These are phyloP conservation scores for Hydriomena furcata DNA, from an alignment of 2,888 invertebrate species.

Conservation along the genomic window DNA sequence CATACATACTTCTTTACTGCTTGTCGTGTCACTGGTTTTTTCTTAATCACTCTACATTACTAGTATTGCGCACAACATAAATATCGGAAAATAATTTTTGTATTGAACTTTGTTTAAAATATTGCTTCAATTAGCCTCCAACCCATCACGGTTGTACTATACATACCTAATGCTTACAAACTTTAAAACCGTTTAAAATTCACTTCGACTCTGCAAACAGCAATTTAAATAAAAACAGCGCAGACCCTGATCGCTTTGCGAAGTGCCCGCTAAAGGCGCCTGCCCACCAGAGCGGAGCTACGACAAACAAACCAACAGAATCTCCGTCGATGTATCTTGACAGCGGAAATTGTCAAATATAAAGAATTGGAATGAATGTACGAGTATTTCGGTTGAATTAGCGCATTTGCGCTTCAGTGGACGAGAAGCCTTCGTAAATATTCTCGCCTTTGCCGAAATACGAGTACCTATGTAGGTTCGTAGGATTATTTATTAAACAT, in stretches of 20 bases:
- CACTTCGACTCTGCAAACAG: slow-evolving; percentile 7
- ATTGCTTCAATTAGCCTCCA: too few species aligned
- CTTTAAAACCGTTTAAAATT: slow-evolving; percentile 11
- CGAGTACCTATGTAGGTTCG: background rate
- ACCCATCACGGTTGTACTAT: too few species aligned
- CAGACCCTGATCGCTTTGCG: background rate
- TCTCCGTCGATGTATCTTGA: background rate
- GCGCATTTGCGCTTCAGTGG: background rate
- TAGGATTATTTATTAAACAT: slow-evolving; percentile 9
- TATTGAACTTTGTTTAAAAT: too few species aligned
- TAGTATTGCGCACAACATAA: too few species aligned
- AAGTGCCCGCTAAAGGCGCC: background rate
- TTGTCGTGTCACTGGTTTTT: too few species aligned
- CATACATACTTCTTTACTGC: too few species aligned
- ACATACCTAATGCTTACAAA: background rate
- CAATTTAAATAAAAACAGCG: slow-evolving; percentile 12
- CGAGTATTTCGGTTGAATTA: background rate
- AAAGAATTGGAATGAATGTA: too few species aligned
- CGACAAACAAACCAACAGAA: background rate
- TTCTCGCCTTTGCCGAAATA: background rate
- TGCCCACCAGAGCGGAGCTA: background rate
- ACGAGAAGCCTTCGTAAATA: background rate
- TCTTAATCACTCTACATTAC: too few species aligned
- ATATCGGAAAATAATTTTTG: too few species aligned
- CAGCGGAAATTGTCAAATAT: background rate